These are phyloP conservation scores for Lutjanus erythropterus DNA, from an alignment of 2,113 vertebrate genomes.

Conservation along the genomic window DNA sequence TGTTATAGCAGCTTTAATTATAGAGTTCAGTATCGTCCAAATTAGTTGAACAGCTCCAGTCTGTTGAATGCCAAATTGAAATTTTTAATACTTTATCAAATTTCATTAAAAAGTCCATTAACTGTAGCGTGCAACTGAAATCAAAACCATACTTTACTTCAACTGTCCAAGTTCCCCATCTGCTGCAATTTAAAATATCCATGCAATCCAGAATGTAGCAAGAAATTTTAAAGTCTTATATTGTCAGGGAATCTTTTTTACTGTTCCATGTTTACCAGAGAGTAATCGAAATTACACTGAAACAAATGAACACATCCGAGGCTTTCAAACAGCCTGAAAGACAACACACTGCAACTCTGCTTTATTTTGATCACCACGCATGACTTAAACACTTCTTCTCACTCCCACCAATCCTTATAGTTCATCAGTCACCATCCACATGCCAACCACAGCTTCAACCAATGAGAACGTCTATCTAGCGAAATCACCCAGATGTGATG, in stretches of 20 bases:
- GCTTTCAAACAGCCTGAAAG: not conserved
- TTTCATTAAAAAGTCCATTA: slow-evolving; percentile 36
- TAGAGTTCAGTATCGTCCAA: slow-evolving; percentile 11
- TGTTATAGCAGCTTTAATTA: slow-evolving; percentile 20
- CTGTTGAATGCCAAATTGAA: slow-evolving; percentile 29
- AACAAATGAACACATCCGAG: not conserved
- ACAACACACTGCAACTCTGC: not conserved
- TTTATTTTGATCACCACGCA: not conserved
- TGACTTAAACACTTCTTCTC: not conserved
- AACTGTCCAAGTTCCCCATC: slow-evolving; percentile 30
- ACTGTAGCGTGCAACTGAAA: slow-evolving; percentile 13
- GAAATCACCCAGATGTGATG: slow-evolving; percentile 10
- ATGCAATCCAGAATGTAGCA: not conserved
- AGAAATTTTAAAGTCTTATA: not conserved
- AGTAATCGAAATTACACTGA: not conserved
- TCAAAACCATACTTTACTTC: slow-evolving; percentile 15
- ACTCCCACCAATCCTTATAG: not conserved
- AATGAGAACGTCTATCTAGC: not conserved
- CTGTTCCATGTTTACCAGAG: not conserved
- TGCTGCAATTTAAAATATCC: slow-evolving; percentile 11
- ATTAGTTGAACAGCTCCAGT: slow-evolving; percentile 18
- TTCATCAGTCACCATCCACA: not conserved
- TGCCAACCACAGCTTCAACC: not conserved
- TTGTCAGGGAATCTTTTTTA: not conserved
- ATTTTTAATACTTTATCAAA: slow-evolving; percentile 23